Conservation (phyloP, 2,888 invertebrate genomes). For the Hylaea fasciaria region DNA sequence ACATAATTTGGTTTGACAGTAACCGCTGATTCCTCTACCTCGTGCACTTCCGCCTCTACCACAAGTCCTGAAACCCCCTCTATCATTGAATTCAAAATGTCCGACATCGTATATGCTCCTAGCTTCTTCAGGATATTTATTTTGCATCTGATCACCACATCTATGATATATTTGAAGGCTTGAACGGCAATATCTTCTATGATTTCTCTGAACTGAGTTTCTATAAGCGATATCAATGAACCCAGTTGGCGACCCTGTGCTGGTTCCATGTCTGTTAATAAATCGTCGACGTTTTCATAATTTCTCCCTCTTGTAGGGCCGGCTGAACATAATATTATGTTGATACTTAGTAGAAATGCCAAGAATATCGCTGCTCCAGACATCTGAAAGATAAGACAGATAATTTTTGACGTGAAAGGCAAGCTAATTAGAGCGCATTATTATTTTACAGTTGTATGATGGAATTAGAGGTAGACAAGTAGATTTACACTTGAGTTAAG, state of each 20-base stretch:
- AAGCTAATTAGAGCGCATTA: constrained; percentile 27
- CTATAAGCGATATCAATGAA: constrained; percentile 51
- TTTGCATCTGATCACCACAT: constrained; percentile 53
- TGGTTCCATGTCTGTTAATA: constrained; percentile 25
- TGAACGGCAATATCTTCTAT: constrained; percentile 54
- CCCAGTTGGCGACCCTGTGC: constrained; percentile 44
- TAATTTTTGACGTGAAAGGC: constrained; percentile 16
- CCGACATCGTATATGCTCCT: constrained; percentile 56
- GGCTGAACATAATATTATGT: constrained; percentile 26
- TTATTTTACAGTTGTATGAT: constrained; percentile 16
- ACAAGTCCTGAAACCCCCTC: constrained; percentile 58
- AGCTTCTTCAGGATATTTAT: constrained; percentile 58
- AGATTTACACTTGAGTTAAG: not conserved
- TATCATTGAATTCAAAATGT: constrained; percentile 54
- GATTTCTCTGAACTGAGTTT: constrained; percentile 57
- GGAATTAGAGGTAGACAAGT: constrained; percentile 1
- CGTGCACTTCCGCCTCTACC: constrained; percentile 25
- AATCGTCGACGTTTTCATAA: constrained; percentile 14
- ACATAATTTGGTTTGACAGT: not conserved
- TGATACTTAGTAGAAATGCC: constrained; percentile 2
- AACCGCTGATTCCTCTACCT: not conserved
- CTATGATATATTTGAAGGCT: constrained; percentile 47
- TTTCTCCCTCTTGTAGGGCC: not conserved
- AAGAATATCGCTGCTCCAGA: constrained; percentile 23
- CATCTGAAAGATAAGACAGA: constrained; percentile 43